Percentiles rank a stretch among this genome's conserved stretches.
These are phyloP conservation scores for Ypsolopha scabrella DNA, from an alignment of 2,888 invertebrate genomes.

Conservation along the genomic window DNA sequence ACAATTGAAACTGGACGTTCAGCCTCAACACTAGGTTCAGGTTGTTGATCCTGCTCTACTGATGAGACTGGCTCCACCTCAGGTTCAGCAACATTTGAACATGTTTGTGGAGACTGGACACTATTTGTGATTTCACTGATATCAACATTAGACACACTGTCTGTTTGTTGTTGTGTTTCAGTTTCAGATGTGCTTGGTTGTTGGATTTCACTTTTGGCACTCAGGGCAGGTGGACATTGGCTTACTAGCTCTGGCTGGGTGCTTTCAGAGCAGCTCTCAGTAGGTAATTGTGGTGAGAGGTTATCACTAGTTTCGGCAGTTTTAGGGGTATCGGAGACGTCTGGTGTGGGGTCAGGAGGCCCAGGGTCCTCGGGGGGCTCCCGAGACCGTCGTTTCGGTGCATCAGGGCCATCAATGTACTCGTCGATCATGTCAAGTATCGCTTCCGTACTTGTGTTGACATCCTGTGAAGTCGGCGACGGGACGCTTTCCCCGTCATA, in stretches of 20 bases:
- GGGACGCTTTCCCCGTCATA: constrained; percentile 60
- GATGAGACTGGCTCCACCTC: not conserved
- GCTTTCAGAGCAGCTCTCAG: not conserved
- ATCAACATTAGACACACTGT: constrained; percentile 13
- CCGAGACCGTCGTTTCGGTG: not conserved
- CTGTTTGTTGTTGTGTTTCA: constrained; percentile 12
- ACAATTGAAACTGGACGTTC: no score
- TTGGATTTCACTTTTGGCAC: constrained; percentile 26
- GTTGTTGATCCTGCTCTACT: not conserved
- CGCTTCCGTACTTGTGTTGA: constrained; percentile 63
- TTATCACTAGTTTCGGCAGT: not conserved
- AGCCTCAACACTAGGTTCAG: not conserved
- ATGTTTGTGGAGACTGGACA: not conserved
- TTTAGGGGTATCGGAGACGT: not conserved
- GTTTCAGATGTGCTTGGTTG: constrained; percentile 12
- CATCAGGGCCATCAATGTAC: constrained; percentile 56
- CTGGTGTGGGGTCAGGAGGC: not conserved
- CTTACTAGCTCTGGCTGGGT: not conserved
- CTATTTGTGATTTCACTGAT: constrained; percentile 8
- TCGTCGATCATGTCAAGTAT: constrained; percentile 67
- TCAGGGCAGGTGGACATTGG: constrained; percentile 16
- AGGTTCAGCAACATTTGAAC: not conserved
- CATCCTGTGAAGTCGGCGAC: constrained; percentile 60
- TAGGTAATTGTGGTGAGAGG: not conserved
- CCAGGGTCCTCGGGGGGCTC: not conserved